These are phyloP conservation scores for Augiades crinisus DNA, from an alignment of 2,888 invertebrate species.

Conservation along the genomic window DNA sequence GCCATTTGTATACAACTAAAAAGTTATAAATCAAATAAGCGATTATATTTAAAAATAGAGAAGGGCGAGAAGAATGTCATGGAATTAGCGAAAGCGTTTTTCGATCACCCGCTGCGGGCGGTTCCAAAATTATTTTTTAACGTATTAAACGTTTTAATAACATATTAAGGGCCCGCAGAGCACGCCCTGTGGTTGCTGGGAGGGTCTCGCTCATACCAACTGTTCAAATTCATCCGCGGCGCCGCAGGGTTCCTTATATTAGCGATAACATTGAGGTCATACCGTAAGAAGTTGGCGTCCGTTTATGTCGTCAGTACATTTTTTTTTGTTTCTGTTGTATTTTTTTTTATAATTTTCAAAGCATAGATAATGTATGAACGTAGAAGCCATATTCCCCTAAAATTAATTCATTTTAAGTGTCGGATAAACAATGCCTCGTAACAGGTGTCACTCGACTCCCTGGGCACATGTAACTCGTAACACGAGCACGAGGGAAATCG, in stretches of 20 bases:
- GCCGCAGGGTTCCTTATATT: constrained; percentile 42
- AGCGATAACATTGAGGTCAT: neutral
- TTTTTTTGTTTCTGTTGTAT: no score
- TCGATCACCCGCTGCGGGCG: constrained; percentile 41
- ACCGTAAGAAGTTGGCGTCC: no score
- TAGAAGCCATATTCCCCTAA: no score
- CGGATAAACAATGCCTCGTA: no score
- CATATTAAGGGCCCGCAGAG: constrained; percentile 60
- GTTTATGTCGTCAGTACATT: no score
- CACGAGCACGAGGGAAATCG: no score
- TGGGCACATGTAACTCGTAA: no score
- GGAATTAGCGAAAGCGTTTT: constrained; percentile 28
- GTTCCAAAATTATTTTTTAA: constrained; percentile 38
- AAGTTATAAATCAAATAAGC: neutral
- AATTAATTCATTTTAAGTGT: no score
- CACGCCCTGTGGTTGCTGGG: constrained; percentile 66
- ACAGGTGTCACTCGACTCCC: no score
- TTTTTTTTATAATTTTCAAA: no score
- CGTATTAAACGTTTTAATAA: constrained; percentile 51
- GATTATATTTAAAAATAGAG: neutral
- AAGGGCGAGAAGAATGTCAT: neutral
- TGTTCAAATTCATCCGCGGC: constrained; percentile 52
- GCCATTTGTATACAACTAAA: neutral
- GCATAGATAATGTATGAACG: no score
- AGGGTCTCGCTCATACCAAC: constrained; percentile 41